phyloP scores from a whole-genome alignment of 2,797 vertebrate species.

The Enteromius fasciolatus region DNA sequence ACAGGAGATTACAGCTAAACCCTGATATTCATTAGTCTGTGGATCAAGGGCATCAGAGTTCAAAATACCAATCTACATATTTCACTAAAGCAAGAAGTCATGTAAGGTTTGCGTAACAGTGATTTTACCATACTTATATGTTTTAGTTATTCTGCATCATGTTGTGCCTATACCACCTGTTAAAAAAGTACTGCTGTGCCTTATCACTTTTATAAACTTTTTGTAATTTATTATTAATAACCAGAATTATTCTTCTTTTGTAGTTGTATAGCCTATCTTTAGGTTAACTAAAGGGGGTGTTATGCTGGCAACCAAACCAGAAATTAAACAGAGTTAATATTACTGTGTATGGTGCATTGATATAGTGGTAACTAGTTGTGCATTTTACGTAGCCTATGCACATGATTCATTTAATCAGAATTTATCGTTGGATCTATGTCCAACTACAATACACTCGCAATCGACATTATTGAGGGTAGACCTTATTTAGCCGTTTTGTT shows the following conservation, averaged over 20 bases:
- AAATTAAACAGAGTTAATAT: not conserved
- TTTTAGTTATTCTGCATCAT: not conserved
- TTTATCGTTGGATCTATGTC: not conserved
- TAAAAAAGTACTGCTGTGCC: not conserved
- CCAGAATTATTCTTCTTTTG: not conserved
- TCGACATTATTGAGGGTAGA: not conserved
- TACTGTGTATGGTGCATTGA: not conserved
- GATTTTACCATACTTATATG: not conserved
- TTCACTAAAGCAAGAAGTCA: conserved; percentile 25
- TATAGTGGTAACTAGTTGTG: not conserved
- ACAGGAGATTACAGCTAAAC: conserved; percentile 54
- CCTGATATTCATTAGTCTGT: conserved; percentile 44
- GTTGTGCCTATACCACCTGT: not conserved
- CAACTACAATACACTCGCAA: not conserved
- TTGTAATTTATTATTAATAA: not conserved
- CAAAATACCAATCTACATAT: conserved; percentile 25
- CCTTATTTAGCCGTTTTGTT: not conserved
- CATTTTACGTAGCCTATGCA: not conserved
- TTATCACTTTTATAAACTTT: not conserved
- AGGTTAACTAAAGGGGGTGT: too few species aligned
- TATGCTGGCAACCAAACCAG: not conserved
- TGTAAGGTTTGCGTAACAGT: not conserved
- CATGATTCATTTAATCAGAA: not conserved
- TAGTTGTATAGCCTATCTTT: not conserved
- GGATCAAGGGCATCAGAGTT: conserved; percentile 35